These are phyloP conservation scores for Pangasius mekongensis DNA, from an alignment of 2,797 vertebrate genomes.

Conservation along the genomic window DNA sequence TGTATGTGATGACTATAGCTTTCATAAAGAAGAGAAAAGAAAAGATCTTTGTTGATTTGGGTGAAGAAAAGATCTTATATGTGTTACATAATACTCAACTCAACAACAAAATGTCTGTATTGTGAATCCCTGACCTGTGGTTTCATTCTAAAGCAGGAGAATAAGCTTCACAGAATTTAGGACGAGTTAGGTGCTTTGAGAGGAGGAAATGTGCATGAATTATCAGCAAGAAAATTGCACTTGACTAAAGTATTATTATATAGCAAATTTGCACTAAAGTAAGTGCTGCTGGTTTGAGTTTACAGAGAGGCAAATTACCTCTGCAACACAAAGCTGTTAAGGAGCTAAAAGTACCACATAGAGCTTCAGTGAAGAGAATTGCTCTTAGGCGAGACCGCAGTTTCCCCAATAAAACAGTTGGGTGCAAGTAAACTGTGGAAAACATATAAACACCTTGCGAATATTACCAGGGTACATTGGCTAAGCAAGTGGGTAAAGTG, in stretches of 20 bases:
- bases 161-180: background rate
- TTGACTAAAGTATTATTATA: slow-evolving; percentile 33
- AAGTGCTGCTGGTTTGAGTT: slow-evolving; percentile 25
- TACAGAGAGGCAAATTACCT: slow-evolving; percentile 31
- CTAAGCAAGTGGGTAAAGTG: slow-evolving; percentile 39
- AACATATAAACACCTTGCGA: slow-evolving; percentile 44
- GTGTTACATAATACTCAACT: background rate
- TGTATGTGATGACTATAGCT: background rate
- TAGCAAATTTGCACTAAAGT: slow-evolving; percentile 41
- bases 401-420: slow-evolving; percentile 46
- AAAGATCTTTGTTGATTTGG: background rate
- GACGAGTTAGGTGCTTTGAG: background rate
- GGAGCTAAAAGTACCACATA: slow-evolving; percentile 20
- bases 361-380: slow-evolving; percentile 39
- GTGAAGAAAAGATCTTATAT: slow-evolving; percentile 1
- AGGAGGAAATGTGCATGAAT: slow-evolving; percentile 6
- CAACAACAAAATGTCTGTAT: background rate
- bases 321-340: slow-evolving; percentile 35
- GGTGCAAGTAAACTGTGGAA: slow-evolving; percentile 46
- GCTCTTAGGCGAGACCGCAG: slow-evolving; percentile 35
- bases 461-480: slow-evolving; percentile 46
- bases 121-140: background rate
- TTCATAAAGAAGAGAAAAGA: background rate
- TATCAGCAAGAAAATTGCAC: slow-evolving; percentile 8
- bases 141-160: slow-evolving; percentile 1